Conservation (phyloP, 2,113 vertebrate genomes). For the Callocephalon fimbriatum region DNA sequence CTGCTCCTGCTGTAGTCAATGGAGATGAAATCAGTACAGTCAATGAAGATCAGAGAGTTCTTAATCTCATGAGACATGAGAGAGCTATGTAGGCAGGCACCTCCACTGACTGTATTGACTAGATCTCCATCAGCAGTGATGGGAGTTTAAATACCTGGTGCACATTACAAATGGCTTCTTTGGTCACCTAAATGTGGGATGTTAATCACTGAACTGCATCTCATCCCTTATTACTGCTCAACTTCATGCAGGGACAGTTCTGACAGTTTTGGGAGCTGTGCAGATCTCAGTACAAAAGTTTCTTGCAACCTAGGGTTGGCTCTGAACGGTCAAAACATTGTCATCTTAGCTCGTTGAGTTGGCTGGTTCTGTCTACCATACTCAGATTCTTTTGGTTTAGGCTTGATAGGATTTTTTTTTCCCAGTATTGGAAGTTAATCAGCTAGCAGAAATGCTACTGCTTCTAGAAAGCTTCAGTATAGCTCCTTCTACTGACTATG, state of each 20-base stretch:
- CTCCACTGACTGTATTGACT: not conserved
- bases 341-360: not conserved
- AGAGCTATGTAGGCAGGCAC: not conserved
- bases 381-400: not conserved
- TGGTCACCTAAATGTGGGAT: not conserved
- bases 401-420: not conserved
- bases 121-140: not conserved
- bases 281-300: not conserved
- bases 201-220: not conserved
- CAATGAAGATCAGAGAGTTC: not conserved
- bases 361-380: not conserved
- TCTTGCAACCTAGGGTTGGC: not conserved
- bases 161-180: not conserved
- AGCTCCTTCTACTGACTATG: not conserved
- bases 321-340: not conserved
- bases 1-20: not conserved
- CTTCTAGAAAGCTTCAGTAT: not conserved
- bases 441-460: not conserved
- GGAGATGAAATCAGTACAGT: not conserved
- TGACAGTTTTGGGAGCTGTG: not conserved
- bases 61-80: not conserved
- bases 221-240: not conserved
- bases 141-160: not conserved
- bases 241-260: not conserved
- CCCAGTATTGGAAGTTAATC: not conserved